phyloP scores from a whole-genome alignment of 2,797 vertebrate genomes.

The Chelon auratus region DNA sequence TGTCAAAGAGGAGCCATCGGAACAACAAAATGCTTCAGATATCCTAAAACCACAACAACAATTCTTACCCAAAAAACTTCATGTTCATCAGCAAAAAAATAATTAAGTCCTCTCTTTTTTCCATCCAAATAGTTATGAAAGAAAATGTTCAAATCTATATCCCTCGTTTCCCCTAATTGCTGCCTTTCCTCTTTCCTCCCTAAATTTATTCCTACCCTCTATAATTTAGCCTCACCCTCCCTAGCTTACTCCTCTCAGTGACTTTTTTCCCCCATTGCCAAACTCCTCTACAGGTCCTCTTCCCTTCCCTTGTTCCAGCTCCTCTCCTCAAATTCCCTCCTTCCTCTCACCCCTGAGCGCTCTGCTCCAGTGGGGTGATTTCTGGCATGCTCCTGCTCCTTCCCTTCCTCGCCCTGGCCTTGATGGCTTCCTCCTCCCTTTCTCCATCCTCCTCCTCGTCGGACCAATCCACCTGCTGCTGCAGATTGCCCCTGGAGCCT shows the following conservation, averaged over 20 bases:
- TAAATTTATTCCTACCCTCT: slow-evolving; percentile 4
- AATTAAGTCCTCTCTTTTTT: background rate
- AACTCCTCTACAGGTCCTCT: background rate
- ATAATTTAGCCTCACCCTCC: background rate
- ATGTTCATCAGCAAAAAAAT: slow-evolving; percentile 13
- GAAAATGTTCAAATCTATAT: slow-evolving; percentile 7
- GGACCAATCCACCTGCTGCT: slow-evolving; percentile 82
- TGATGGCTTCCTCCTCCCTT: slow-evolving; percentile 68
- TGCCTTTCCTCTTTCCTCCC: slow-evolving; percentile 4
- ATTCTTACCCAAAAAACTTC: slow-evolving; percentile 6
- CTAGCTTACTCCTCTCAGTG: background rate
- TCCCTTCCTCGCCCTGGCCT: slow-evolving; percentile 74
- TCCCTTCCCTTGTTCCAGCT: background rate
- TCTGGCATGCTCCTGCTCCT: slow-evolving; percentile 88
- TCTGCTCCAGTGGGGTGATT: slow-evolving; percentile 81
- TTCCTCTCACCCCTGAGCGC: slow-evolving; percentile 71
- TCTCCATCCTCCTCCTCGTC: slow-evolving; percentile 80
- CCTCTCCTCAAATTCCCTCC: slow-evolving; percentile 8
- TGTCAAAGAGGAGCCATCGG: slow-evolving; percentile 1
- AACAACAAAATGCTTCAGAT: slow-evolving; percentile 7
- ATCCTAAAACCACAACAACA: slow-evolving; percentile 7
- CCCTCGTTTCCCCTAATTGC: slow-evolving; percentile 1
- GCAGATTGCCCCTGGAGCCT: slow-evolving; percentile 81
- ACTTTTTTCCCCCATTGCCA: background rate
- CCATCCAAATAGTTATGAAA: background rate